phyloP scores from a whole-genome alignment of 2,113 vertebrate species.

The Indicator indicator region DNA sequence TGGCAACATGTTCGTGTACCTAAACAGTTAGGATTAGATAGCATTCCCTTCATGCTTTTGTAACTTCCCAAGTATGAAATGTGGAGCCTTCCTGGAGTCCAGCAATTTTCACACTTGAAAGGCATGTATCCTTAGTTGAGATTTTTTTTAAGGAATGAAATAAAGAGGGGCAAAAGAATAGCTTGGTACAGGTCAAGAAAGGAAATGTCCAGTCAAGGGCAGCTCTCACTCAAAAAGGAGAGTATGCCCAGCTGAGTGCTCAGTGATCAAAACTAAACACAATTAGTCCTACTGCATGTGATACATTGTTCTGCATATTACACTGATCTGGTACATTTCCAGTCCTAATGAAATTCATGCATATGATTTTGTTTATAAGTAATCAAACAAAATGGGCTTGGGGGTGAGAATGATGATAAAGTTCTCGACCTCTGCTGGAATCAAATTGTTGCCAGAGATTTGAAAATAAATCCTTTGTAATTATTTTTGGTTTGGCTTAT shows the following conservation, averaged over 20 bases:
- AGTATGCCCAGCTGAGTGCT: neutral
- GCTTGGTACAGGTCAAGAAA: neutral
- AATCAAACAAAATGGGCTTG: neutral
- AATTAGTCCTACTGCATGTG: neutral
- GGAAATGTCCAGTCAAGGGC: neutral
- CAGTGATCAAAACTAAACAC: neutral
- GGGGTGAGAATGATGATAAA: neutral
- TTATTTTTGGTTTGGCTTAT: neutral
- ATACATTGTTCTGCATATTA: neutral
- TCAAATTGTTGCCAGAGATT: neutral
- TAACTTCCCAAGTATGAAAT: neutral
- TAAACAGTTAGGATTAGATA: slow-evolving; percentile 20
- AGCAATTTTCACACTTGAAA: slow-evolving; percentile 35
- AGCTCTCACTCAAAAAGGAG: neutral
- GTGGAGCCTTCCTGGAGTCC: neutral
- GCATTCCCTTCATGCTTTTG: neutral
- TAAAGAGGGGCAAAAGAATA: neutral
- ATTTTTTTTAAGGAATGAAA: neutral
- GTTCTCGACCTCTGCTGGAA: neutral
- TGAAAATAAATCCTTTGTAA: neutral
- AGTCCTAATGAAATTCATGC: neutral
- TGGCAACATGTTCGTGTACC: neutral
- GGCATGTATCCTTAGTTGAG: neutral
- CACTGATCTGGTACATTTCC: neutral
- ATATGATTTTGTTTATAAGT: neutral